These are phyloP conservation scores for Orycteropus afer DNA, from an alignment of 2,113 vertebrate species.

Conservation along the genomic window DNA sequence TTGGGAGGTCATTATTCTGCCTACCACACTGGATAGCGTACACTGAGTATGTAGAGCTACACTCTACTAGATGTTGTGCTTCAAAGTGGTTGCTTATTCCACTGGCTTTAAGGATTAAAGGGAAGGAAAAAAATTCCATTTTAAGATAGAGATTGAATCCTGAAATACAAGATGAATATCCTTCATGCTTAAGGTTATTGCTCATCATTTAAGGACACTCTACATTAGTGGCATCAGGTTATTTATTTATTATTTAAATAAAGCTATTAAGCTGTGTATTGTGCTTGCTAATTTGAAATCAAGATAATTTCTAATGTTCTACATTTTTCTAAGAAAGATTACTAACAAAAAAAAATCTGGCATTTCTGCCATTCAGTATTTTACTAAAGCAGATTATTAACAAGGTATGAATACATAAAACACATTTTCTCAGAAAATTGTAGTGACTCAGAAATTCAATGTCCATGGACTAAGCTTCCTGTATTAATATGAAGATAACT, in stretches of 20 bases:
- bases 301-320: constrained; percentile 36
- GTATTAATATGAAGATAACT: constrained; percentile 18
- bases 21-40: not conserved
- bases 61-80: not conserved
- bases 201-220: not conserved
- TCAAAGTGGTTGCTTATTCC: not conserved
- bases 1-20: not conserved
- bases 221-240: not conserved
- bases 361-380: not conserved
- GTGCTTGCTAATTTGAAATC: constrained; percentile 25
- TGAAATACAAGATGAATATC: constrained; percentile 17
- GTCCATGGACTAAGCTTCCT: not conserved
- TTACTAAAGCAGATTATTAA: constrained; percentile 44
- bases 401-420: constrained; percentile 8
- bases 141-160: constrained; percentile 19
- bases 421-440: constrained; percentile 41
- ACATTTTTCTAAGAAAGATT: not conserved
- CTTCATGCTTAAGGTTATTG: not conserved
- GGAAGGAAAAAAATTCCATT: not conserved
- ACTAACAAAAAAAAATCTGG: not conserved
- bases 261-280: not conserved
- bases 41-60: not conserved
- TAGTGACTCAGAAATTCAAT: not conserved
- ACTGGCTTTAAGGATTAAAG: constrained; percentile 26
- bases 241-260: constrained; percentile 20